Conservation (phyloP, 1,140 invertebrate genomes). For the Agraylea sexmaculata region DNA sequence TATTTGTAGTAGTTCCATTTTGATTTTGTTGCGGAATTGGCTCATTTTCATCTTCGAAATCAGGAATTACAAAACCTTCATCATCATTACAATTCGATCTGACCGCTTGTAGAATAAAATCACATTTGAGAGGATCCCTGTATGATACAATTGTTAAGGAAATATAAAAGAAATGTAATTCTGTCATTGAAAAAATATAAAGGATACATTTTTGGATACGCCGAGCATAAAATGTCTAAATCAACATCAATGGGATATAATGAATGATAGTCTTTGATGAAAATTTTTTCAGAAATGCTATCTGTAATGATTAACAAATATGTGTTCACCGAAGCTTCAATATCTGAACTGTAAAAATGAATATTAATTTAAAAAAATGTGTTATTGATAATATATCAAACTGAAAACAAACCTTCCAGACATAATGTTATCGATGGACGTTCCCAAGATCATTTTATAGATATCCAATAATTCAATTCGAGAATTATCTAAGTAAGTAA, state of each 20-base stretch:
- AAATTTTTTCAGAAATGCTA: slow-evolving; percentile 50
- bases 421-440: slow-evolving; percentile 33
- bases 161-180: background rate
- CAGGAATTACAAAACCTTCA: slow-evolving; percentile 25
- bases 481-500: slow-evolving; percentile 31
- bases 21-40: slow-evolving; percentile 23
- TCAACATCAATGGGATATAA: slow-evolving; percentile 50
- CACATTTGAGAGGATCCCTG: slow-evolving; percentile 48
- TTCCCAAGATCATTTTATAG: slow-evolving; percentile 37
- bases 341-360: slow-evolving; percentile 33
- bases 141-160: slow-evolving; percentile 16
- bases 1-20: background rate
- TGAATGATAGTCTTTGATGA: slow-evolving; percentile 57
- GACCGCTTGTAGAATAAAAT: slow-evolving; percentile 43
- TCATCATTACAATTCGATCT: slow-evolving; percentile 28
- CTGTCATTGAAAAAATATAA: slow-evolving; percentile 22
- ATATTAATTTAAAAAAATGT: background rate
- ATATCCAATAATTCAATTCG: slow-evolving; percentile 39
- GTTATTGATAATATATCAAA: background rate
- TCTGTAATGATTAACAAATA: slow-evolving; percentile 50
- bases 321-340: slow-evolving; percentile 39
- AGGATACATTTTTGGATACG: slow-evolving; percentile 54
- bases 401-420: slow-evolving; percentile 15
- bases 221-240: slow-evolving; percentile 43
- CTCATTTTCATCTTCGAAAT: slow-evolving; percentile 25